These are phyloP conservation scores for Nebria salina DNA, from an alignment of 2,888 invertebrate genomes.

Conservation along the genomic window DNA sequence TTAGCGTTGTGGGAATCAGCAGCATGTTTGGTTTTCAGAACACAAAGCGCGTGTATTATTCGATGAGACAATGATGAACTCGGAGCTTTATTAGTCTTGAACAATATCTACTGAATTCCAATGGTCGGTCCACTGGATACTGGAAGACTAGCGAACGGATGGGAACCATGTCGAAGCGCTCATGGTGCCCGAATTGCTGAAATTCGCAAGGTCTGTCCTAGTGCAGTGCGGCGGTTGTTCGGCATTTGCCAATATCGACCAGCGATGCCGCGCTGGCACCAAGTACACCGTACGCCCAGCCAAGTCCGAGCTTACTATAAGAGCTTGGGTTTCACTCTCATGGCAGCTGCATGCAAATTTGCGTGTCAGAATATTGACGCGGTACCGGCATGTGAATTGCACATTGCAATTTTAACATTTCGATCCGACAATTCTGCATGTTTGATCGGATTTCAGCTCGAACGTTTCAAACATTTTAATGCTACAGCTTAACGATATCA, in stretches of 20 bases:
- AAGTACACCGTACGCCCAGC: neutral
- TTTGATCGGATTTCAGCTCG: neutral
- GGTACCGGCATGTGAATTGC: neutral
- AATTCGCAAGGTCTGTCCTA: slow-evolving; percentile 11
- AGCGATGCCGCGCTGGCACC: neutral
- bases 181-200: slow-evolving; percentile 3
- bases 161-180: neutral
- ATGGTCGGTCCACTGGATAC: slow-evolving; percentile 20
- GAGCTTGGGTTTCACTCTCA: neutral
- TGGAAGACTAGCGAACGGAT: neutral
- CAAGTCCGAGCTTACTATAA: neutral
- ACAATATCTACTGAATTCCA: slow-evolving; percentile 42
- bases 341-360: neutral
- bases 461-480: no score
- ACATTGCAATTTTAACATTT: neutral
- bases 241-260: slow-evolving; percentile 18
- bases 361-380: neutral
- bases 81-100: slow-evolving; percentile 35
- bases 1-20: slow-evolving; percentile 11
- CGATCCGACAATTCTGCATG: neutral
- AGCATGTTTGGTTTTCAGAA: neutral
- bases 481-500: no score
- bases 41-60: slow-evolving; percentile 34
- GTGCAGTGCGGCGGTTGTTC: neutral
- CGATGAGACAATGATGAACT: slow-evolving; percentile 41